phyloP scores from a whole-genome alignment of 2,888 invertebrate genomes.

The Apamea monoglypha region DNA sequence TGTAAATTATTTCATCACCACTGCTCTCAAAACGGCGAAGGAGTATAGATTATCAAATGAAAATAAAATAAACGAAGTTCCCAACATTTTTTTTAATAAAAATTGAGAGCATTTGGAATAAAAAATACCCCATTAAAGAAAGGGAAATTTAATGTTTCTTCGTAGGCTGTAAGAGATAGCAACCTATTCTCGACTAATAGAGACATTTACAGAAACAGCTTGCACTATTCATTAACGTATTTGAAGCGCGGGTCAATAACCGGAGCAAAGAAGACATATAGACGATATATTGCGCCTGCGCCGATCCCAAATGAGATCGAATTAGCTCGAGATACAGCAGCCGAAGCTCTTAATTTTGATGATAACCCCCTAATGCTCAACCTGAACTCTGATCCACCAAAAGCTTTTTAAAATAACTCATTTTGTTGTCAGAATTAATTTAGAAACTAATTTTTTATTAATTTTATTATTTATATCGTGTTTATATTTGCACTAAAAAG shows the following conservation, averaged over 20 bases:
- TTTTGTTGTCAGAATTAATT: conserved; percentile 56
- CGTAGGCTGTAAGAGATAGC: not conserved
- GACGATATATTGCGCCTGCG: conserved; percentile 73
- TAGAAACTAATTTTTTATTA: conserved; percentile 37
- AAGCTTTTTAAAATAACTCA: conserved; percentile 72
- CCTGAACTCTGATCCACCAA: conserved; percentile 77
- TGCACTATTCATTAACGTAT: conserved; percentile 86
- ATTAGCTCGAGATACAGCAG: conserved; percentile 82
- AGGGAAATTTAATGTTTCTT: not conserved
- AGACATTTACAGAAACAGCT: conserved; percentile 81
- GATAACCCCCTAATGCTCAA: conserved; percentile 86
- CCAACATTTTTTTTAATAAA: not conserved
- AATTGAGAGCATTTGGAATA: not conserved
- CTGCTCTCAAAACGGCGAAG: too few relatives aligned
- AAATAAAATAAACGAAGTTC: not conserved
- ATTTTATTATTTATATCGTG: conserved; percentile 14
- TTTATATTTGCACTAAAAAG: conserved; percentile 27
- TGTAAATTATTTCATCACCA: too few relatives aligned
- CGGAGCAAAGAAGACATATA: conserved; percentile 75
- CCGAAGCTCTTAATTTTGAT: conserved; percentile 83
- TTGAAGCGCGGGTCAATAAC: conserved; percentile 83
- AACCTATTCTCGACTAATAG: conserved; percentile 69
- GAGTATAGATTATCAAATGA: not conserved
- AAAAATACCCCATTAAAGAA: not conserved
- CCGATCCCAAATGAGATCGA: conserved; percentile 84